phyloP scores from a whole-genome alignment of 2,113 vertebrate species.

The Thryonomys swinderianus region DNA sequence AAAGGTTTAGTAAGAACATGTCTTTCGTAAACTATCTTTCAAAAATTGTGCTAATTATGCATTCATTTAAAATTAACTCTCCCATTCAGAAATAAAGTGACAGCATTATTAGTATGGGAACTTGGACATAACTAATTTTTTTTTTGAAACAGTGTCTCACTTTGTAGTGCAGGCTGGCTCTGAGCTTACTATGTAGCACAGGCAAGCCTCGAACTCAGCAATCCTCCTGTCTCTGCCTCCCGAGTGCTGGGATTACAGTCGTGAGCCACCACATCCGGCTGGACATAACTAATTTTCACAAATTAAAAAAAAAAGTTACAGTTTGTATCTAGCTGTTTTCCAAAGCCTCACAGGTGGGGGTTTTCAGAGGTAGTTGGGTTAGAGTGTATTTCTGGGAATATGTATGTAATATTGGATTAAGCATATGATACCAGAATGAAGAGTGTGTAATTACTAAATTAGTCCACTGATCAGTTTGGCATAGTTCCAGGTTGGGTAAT shows the following conservation, averaged over 20 bases:
- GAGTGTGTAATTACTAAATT: neutral
- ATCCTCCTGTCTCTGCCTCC: too few species aligned
- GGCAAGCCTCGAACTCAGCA: too few species aligned
- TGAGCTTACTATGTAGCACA: too few species aligned
- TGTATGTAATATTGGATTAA: neutral
- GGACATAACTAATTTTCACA: neutral
- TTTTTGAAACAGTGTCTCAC: too few species aligned
- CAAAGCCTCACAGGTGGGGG: neutral
- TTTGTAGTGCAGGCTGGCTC: too few species aligned
- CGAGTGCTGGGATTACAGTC: too few species aligned
- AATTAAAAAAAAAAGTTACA: neutral
- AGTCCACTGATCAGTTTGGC: neutral
- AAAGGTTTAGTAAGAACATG: neutral
- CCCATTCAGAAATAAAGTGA: neutral
- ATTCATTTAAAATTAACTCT: neutral
- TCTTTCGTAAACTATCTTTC: neutral
- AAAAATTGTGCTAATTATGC: slow-evolving; percentile 36
- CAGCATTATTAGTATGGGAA: neutral
- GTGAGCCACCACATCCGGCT: too few species aligned
- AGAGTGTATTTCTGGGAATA: neutral
- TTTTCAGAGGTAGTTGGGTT: neutral
- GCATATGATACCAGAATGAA: neutral
- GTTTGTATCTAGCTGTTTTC: neutral
- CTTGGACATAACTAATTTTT: neutral
- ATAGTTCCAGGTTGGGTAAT: neutral